A percentile compares a stretch with the other conserved stretches of the same genome.
Evolutionary conservation across 2,113 vertebrate genomes (phyloP).

Genomic region (Pelusios castaneus): DNA sequence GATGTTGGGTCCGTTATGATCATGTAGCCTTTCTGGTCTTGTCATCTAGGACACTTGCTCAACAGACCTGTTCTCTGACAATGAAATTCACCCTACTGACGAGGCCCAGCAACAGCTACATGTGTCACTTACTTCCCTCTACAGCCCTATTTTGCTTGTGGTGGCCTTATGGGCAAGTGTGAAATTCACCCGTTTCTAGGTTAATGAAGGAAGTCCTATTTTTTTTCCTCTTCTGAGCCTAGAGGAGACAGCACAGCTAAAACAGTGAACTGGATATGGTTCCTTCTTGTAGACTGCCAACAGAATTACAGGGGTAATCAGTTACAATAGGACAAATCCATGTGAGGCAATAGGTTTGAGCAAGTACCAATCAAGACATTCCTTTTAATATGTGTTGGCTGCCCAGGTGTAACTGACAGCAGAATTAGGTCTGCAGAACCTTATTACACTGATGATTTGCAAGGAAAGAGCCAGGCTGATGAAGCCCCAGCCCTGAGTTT

Average conservation of each 20-base stretch:
- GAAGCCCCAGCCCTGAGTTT: not conserved
- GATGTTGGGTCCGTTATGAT: not conserved
- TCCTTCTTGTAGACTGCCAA: not conserved
- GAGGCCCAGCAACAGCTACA: not conserved
- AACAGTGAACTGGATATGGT: not conserved
- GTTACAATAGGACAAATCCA: not conserved
- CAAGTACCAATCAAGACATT: not conserved
- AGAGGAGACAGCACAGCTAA: not conserved
- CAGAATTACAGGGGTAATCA: not conserved
- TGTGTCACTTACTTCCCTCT: not conserved
- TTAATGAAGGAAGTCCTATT: not conserved
- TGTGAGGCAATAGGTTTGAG: not conserved
- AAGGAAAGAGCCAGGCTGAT: conserved; percentile 21
- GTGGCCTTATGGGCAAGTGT: not conserved
- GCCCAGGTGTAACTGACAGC: not conserved
- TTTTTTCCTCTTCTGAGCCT: not conserved
- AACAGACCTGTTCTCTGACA: not conserved
- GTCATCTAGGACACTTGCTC: not conserved
- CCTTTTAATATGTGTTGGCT: fast-evolving
- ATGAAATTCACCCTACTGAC: not conserved
- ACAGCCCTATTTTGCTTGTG: not conserved
- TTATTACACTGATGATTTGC: not conserved
- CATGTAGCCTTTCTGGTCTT: not conserved
- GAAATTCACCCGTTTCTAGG: not conserved
- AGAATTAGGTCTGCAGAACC: not conserved